Percentiles rank a stretch among this genome's conserved stretches.
These are phyloP conservation scores for Acridotheres tristis DNA, from an alignment of 2,797 vertebrate species.

Conservation along the genomic window DNA sequence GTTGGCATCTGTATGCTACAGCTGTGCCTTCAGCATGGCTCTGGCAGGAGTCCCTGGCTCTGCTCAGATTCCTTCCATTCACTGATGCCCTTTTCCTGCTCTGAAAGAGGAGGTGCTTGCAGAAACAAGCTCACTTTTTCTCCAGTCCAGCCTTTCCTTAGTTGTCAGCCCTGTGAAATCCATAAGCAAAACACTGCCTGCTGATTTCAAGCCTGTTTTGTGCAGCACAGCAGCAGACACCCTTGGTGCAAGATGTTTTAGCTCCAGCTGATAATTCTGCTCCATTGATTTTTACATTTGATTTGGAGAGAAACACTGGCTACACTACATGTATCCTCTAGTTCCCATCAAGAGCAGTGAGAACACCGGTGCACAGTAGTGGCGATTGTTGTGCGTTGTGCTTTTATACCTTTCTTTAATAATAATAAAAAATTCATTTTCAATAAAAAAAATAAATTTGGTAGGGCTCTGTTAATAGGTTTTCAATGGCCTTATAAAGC, in stretches of 20 bases:
- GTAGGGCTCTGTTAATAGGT: background rate
- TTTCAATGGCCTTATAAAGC: background rate
- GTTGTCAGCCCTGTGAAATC: background rate
- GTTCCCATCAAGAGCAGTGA: background rate
- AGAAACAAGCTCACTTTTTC: background rate
- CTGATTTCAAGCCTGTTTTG: background rate
- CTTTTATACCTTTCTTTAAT: background rate
- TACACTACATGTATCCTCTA: background rate
- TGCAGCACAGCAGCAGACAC: background rate
- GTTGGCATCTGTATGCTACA: background rate
- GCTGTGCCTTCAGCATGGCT: background rate
- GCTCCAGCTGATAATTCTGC: constrained; percentile 25
- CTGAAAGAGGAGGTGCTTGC: background rate
- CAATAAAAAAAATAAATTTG: background rate
- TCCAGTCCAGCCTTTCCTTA: background rate
- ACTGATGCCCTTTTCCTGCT: background rate
- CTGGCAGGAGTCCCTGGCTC: background rate
- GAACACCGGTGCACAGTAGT: background rate
- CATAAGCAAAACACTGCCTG: background rate
- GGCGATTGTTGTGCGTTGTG: background rate
- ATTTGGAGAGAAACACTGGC: background rate
- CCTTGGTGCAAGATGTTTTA: background rate
- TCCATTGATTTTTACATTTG: constrained; percentile 9
- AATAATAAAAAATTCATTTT: background rate
- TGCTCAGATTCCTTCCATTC: background rate